Base-by-base conservation (phyloP, 2,113 vertebrate species). In the Malurus alboscapulatus region DNA sequence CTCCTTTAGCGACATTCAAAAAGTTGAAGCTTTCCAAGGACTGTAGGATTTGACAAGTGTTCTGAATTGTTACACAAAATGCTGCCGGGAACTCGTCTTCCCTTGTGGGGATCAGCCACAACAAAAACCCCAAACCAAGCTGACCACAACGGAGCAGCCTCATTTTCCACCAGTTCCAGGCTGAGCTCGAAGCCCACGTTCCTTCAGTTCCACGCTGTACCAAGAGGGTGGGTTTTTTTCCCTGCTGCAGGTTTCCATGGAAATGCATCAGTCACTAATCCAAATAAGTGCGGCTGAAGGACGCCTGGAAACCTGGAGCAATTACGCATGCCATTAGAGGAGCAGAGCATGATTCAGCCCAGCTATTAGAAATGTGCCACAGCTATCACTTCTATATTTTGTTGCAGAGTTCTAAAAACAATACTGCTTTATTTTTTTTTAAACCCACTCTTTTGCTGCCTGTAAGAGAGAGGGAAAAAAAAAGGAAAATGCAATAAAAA, bases 251-350 rank as follows among this genome's bases (percentile, higher is more conserved):
- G 98, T 99, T 98, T 98, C 98, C 98, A 99, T 98, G 98, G 98
- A 98, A 98, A 99, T 97, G 97, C 97, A 98, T 98, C 98, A 99
- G 98, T 98, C 98, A 98, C 98, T 98, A 98, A 98, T 98, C 98
- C 98, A 98, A 98, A 98, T 98, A 98, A 98, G 98, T 97, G 87
- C 74, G 90, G 96, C 96, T 98, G 98, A 98, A 98, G 98, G 98
- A 98, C 95, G 97, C 96, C 97, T 97, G 97, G 91, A 96, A 98
- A 97, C 96, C 97, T 91, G 44, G 94, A 91, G 96, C 97, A 96
- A 98, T 98, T 98, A 98, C 92, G 96, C 97, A 97, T 97, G 97
- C 96, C 97, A 97, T 97, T 96, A 97, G 97, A 95, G 88, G 95
- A 92, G 81, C 85, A 91, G 92, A 94, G 80, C 84, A 92, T 96